phyloP scores from a whole-genome alignment of 1,140 invertebrate genomes.

The Drosophila fuyamai region DNA sequence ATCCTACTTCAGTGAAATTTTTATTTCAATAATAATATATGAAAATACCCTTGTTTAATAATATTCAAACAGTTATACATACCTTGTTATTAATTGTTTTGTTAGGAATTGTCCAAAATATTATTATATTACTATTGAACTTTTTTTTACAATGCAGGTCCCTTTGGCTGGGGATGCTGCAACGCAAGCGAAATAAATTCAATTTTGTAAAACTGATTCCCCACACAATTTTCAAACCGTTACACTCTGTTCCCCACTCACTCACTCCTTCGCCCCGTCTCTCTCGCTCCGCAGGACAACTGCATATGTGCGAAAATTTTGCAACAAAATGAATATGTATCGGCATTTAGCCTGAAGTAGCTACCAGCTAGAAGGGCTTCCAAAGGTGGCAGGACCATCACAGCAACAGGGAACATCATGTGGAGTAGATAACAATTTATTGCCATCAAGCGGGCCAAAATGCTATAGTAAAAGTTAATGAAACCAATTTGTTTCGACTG shows the following conservation, averaged over 20 bases:
- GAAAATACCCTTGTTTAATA: no score
- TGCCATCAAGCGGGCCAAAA: slow-evolving; percentile 73
- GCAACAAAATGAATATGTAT: slow-evolving; percentile 80
- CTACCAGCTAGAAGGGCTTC: slow-evolving; percentile 46
- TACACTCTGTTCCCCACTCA: slow-evolving; percentile 6
- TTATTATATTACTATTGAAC: no score
- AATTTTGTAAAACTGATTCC: slow-evolving; percentile 82
- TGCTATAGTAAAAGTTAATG: slow-evolving; percentile 82
- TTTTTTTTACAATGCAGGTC: slow-evolving; percentile 48
- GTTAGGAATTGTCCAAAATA: not conserved
- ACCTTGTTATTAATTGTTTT: not conserved
- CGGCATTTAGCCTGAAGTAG: slow-evolving; percentile 79
- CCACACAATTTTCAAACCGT: slow-evolving; percentile 72
- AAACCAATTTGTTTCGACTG: slow-evolving; percentile 77
- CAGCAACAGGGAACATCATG: slow-evolving; percentile 44
- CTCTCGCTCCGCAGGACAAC: slow-evolving; percentile 10
- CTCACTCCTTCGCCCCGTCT: not conserved
- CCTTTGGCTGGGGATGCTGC: slow-evolving; percentile 48
- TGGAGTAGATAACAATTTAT: slow-evolving; percentile 77
- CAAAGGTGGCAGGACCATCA: slow-evolving; percentile 41
- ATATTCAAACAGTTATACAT: no score
- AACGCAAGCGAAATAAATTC: slow-evolving; percentile 78
- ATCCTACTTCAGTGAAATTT: no score
- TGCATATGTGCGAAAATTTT: slow-evolving; percentile 80
- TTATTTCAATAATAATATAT: no score